A percentile compares a stretch with the other conserved stretches of the same genome.
phyloP scores from a whole-genome alignment of 64 coral and sea anemone species.

The Actinia equina region DNA sequence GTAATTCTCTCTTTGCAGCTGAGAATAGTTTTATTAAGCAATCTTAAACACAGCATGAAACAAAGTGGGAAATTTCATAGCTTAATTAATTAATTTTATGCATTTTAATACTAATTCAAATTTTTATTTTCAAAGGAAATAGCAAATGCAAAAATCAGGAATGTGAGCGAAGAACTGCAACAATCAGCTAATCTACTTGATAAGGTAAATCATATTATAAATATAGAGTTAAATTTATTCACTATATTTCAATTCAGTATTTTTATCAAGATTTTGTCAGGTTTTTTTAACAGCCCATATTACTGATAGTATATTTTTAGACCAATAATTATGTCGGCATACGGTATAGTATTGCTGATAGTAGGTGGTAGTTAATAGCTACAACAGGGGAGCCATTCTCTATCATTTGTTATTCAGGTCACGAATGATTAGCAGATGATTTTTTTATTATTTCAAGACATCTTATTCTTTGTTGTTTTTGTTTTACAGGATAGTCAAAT shows the following conservation, averaged over 20 bases:
- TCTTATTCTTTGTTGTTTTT: background rate
- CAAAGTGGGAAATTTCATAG: background rate
- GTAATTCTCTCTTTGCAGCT: background rate
- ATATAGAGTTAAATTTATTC: background rate
- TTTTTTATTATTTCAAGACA: background rate
- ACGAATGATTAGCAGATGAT: no score
- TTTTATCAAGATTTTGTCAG: no score
- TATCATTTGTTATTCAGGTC: no score
- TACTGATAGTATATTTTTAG: no score
- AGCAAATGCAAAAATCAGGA: constrained; percentile 62
- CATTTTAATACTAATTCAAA: background rate
- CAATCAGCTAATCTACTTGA: constrained; percentile 81
- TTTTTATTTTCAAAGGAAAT: constrained; percentile 50
- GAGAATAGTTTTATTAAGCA: background rate
- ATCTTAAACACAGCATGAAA: background rate
- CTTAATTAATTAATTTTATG: background rate
- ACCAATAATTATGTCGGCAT: no score
- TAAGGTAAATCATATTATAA: constrained; percentile 42
- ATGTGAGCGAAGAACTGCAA: constrained; percentile 82
- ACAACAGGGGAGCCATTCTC: no score
- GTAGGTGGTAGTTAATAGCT: no score
- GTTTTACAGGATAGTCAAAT: constrained; percentile 83
- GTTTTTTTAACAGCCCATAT: no score
- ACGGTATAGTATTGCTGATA: no score
- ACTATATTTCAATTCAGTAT: background rate